These are phyloP conservation scores for Rhinopomastus cyanomelas DNA, from an alignment of 2,113 vertebrate genomes.

Conservation along the genomic window DNA sequence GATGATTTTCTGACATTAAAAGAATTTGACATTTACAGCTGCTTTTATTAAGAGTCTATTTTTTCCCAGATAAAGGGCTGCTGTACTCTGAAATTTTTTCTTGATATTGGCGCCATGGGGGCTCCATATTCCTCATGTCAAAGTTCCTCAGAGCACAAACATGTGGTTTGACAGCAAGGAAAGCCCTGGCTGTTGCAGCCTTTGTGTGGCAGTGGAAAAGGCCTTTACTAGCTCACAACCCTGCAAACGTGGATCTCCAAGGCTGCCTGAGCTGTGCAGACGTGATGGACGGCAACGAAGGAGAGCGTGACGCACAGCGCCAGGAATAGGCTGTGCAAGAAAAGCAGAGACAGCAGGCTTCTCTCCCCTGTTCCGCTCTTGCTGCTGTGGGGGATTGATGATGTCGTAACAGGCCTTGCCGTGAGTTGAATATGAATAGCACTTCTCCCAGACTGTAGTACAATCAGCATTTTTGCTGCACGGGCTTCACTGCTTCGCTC, in stretches of 20 bases:
- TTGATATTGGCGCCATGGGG: neutral
- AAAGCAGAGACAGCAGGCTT: neutral
- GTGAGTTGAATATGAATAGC: slow-evolving; percentile 4
- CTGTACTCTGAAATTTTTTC: neutral
- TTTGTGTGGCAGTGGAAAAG: neutral
- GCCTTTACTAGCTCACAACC: neutral
- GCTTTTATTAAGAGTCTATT: slow-evolving; percentile 20
- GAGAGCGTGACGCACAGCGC: neutral
- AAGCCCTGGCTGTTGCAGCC: neutral
- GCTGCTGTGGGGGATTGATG: slow-evolving; percentile 8
- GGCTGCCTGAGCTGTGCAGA: neutral
- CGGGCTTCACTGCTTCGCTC: neutral
- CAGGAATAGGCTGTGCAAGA: neutral
- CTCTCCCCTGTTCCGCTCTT: neutral
- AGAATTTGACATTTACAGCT: slow-evolving; percentile 24
- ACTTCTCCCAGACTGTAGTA: neutral
- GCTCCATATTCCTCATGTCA: neutral
- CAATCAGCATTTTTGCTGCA: slow-evolving; percentile 49
- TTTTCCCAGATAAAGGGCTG: neutral
- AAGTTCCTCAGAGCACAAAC: neutral
- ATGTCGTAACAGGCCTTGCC: neutral
- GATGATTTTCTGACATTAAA: neutral
- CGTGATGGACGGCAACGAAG: neutral
- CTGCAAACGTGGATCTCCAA: neutral
- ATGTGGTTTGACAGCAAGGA: neutral